Evolutionary conservation across 1,140 invertebrate genomes (phyloP).

Genomic region (Eriosoma lanigerum): DNA sequence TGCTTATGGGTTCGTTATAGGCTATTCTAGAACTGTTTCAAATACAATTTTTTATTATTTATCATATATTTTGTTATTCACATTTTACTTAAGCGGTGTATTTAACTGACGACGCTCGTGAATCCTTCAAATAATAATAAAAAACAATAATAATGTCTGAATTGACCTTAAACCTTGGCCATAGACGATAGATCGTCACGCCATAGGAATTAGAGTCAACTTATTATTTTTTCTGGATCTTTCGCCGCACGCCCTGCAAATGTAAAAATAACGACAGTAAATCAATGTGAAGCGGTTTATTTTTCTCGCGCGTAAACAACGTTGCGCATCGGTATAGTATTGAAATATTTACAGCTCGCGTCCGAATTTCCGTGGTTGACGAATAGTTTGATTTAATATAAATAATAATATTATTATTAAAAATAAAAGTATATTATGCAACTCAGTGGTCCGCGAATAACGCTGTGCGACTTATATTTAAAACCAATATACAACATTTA

Average conservation of each 20-base stretch:
- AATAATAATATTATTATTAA: too few relatives aligned
- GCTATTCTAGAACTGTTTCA: too few relatives aligned
- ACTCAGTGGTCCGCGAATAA: too few relatives aligned
- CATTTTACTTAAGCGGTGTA: too few relatives aligned
- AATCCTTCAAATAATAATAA: neutral
- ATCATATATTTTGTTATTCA: too few relatives aligned
- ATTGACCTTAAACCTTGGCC: neutral
- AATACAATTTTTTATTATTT: too few relatives aligned
- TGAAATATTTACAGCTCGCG: constrained; percentile 11
- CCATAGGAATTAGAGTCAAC: neutral
- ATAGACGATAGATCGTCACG: too few relatives aligned
- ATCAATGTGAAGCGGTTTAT: constrained; percentile 5
- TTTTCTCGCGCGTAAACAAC: neutral
- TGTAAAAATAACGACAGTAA: constrained; percentile 11
- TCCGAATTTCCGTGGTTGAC: neutral
- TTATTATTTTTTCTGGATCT: neutral
- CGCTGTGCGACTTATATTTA: too few relatives aligned
- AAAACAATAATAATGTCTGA: neutral
- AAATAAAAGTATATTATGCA: too few relatives aligned
- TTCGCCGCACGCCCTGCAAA: neutral
- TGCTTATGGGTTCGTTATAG: too few relatives aligned
- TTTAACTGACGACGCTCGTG: neutral
- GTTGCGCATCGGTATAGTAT: neutral
- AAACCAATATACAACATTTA: too few relatives aligned
- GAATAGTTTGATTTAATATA: too few relatives aligned